Evolutionary conservation across 2,888 invertebrate genomes (phyloP).

Genomic region (Diaphora mendica): DNA sequence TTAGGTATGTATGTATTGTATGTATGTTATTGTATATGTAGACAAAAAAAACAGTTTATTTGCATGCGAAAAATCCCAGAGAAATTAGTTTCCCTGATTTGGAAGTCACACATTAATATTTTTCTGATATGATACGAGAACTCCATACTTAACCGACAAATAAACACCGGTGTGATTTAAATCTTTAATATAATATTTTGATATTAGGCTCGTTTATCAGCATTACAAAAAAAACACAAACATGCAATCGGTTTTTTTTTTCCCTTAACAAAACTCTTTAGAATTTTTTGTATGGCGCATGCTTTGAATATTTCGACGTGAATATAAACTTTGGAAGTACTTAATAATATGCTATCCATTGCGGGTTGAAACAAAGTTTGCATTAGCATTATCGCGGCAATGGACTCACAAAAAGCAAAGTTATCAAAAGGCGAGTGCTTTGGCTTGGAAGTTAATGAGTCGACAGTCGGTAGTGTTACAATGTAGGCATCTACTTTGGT

Average conservation of each 20-base stretch:
- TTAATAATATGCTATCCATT: conserved; percentile 51
- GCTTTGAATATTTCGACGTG: neutral
- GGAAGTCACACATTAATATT: no score
- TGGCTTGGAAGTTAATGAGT: conserved; percentile 78
- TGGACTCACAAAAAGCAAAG: conserved; percentile 70
- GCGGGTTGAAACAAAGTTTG: conserved; percentile 41
- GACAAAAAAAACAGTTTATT: no score
- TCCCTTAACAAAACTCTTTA: neutral
- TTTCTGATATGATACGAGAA: no score
- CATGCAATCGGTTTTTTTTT: neutral
- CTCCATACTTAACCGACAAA: neutral
- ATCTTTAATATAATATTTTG: neutral
- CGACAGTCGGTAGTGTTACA: conserved; percentile 70
- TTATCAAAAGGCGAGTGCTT: conserved; percentile 72
- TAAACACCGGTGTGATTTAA: neutral
- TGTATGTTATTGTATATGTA: no score
- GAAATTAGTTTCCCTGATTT: no score
- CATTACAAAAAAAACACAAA: neutral
- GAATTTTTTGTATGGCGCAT: neutral
- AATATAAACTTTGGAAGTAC: conserved; percentile 29
- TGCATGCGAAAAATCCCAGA: no score
- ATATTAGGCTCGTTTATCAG: neutral
- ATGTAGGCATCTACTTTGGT: conserved; percentile 48
- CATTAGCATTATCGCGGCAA: conserved; percentile 57
- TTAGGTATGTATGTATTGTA: no score